These are phyloP conservation scores for Euzetes globulus DNA, from an alignment of 2,888 invertebrate species.

Conservation along the genomic window DNA sequence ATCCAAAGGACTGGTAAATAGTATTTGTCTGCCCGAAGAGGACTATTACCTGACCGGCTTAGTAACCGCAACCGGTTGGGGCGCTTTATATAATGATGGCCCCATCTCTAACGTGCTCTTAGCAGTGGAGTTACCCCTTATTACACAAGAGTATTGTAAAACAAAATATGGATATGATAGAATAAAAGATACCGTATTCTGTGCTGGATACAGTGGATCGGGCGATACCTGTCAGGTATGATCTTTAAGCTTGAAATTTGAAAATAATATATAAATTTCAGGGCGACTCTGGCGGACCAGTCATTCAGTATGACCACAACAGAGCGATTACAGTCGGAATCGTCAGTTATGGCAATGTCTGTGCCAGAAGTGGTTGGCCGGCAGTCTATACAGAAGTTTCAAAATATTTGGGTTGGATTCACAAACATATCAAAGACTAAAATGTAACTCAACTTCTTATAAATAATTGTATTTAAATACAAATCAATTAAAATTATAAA, in stretches of 20 bases:
- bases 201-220: not conserved
- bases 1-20: not conserved
- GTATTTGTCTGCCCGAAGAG: not conserved
- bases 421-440: not conserved
- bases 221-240: not conserved
- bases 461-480: not conserved
- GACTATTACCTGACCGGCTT: not conserved
- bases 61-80: not conserved
- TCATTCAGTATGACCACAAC: not conserved
- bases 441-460: too few relatives aligned
- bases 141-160: not conserved
- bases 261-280: not conserved
- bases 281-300: slow-evolving; percentile 12
- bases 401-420: slow-evolving; percentile 5
- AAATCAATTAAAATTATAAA: not conserved
- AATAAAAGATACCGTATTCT: not conserved
- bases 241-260: not conserved
- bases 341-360: not conserved
- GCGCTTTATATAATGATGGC: not conserved
- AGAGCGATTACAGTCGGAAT: not conserved
- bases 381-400: slow-evolving; percentile 1
- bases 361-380: not conserved
- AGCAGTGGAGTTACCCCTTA: not conserved
- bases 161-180: not conserved
- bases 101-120: not conserved